Evolutionary conservation across 2,888 invertebrate genomes (phyloP).

Genomic region (Loripinus fragilis): DNA sequence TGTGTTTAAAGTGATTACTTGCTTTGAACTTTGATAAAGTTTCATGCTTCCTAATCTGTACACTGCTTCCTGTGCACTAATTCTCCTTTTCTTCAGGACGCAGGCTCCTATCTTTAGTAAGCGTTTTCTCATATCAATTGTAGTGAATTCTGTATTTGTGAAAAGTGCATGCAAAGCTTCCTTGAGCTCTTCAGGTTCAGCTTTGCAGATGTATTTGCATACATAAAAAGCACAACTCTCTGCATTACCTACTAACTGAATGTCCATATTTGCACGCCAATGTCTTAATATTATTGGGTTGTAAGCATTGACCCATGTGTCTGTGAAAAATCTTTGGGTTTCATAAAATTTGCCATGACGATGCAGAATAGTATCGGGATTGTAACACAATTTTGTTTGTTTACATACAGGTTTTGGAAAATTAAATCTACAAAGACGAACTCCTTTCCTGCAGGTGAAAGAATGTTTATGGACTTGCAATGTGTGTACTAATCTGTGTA

Average conservation of each 20-base stretch:
- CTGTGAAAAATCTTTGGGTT: conserved; percentile 29
- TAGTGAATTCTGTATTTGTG: neutral
- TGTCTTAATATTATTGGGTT: conserved; percentile 18
- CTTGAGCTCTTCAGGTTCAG: conserved; percentile 29
- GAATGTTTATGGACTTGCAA: conserved; percentile 30
- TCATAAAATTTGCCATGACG: conserved; percentile 44
- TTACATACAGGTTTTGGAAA: conserved; percentile 28
- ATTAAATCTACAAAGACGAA: conserved; percentile 39
- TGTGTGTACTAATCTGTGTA: conserved; percentile 17
- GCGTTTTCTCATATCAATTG: neutral
- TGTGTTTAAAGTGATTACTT: conserved; percentile 25
- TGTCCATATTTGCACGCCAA: conserved; percentile 40
- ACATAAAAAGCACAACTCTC: conserved; percentile 32
- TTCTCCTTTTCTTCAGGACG: neutral
- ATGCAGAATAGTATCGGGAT: conserved; percentile 26
- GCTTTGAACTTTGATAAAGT: conserved; percentile 15
- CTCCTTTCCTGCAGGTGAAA: neutral
- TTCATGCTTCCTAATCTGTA: conserved; percentile 18
- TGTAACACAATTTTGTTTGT: conserved; percentile 32
- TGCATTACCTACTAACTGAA: conserved; percentile 30
- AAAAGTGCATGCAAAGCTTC: conserved; percentile 9
- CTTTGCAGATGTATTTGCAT: conserved; percentile 32
- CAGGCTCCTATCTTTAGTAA: neutral
- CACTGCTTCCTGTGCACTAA: conserved; percentile 6
- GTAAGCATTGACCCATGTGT: conserved; percentile 29